Conservation (phyloP, 2,113 vertebrate genomes). For the Centrocercus urophasianus region DNA sequence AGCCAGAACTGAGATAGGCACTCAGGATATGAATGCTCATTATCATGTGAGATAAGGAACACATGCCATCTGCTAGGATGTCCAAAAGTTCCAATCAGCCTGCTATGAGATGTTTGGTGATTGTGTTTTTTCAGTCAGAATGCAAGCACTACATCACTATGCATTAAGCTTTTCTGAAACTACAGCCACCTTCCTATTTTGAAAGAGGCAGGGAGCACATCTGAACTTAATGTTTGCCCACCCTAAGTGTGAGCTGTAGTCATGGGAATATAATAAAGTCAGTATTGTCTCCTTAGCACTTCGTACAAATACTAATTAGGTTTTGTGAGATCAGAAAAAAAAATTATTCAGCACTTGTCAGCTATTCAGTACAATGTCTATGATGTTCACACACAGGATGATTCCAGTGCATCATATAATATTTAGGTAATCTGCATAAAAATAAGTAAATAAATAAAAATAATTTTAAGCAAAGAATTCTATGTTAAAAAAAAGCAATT, state of each 20-base stretch:
- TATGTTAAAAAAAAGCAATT: no score
- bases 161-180: background rate
- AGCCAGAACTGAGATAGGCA: background rate
- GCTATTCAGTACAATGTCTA: background rate
- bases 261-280: background rate
- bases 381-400: background rate
- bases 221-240: background rate
- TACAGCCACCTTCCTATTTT: background rate
- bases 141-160: background rate
- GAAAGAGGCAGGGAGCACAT: background rate
- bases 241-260: background rate
- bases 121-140: background rate
- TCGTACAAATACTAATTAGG: background rate
- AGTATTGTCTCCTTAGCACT: background rate
- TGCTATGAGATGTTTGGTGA: background rate
- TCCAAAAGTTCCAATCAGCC: background rate
- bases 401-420: background rate
- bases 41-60: background rate
- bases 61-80: background rate
- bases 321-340: background rate
- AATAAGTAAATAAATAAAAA: background rate
- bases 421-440: background rate
- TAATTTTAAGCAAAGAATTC: background rate
- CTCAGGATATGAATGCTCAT: background rate
- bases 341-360: background rate